Evolutionary conservation across 2,888 invertebrate species (phyloP).

Genomic region (Harpalus rubripes): DNA sequence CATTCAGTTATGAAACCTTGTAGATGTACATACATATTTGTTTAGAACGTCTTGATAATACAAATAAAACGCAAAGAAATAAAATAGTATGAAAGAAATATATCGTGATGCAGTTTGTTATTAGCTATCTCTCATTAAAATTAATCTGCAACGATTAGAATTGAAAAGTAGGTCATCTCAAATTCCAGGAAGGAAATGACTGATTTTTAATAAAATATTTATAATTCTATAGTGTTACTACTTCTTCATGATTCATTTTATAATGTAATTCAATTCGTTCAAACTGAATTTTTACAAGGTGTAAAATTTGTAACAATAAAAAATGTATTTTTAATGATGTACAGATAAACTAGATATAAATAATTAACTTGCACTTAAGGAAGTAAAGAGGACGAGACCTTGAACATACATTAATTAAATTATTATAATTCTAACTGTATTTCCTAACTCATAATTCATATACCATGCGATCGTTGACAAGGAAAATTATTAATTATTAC

Average conservation of each 20-base stretch:
- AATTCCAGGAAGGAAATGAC: too few relatives aligned
- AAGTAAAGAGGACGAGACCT: not conserved
- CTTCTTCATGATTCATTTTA: not conserved
- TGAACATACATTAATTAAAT: not conserved
- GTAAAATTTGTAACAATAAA: not conserved
- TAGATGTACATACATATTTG: not conserved
- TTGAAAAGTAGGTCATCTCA: too few relatives aligned
- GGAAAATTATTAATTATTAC: too few relatives aligned
- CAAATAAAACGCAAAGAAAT: not conserved
- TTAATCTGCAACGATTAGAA: too few relatives aligned
- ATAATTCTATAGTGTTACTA: too few relatives aligned
- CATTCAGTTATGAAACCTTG: not conserved
- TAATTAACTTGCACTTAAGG: not conserved
- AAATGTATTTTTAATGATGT: not conserved
- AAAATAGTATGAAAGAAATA: too few relatives aligned
- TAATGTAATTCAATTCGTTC: not conserved
- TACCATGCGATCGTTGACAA: not conserved
- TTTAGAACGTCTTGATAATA: not conserved
- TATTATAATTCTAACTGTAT: slow-evolving; percentile 1
- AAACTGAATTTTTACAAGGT: not conserved
- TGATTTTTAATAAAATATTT: too few relatives aligned
- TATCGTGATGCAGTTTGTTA: too few relatives aligned
- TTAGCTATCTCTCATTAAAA: too few relatives aligned
- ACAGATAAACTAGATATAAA: not conserved
- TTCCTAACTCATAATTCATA: not conserved